Evolutionary conservation across 2,113 vertebrate genomes (phyloP), one percentile per base, ranked within the genome.

Genomic region (Bubo scandiacus): DNA sequence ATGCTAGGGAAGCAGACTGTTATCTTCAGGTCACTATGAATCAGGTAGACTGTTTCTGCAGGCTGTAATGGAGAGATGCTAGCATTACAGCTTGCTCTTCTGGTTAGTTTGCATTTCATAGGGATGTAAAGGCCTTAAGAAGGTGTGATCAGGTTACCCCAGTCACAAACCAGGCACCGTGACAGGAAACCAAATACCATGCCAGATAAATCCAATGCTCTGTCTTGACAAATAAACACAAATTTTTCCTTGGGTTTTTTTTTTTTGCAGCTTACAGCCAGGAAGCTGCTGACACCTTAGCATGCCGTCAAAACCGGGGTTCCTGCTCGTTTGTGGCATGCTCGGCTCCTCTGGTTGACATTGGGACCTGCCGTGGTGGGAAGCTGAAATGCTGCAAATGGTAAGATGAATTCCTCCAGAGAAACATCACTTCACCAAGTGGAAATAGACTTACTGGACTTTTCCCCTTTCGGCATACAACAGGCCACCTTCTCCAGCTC

Each of bases 351-450:
- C 8, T 68, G 73, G 78, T 87, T 32, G 65, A 96, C 18, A 72
- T 81, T 5, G 96, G 96, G 12, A 96, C 95, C 66, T 97, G 96
- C 89, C 94, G 77, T 0, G 58, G 1, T 40, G 95, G 89, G 87
- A 96, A 90, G 81, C 95, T 97, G 30, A 97, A 6, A 21, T 97
- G 96, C 91, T 97, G 96, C 95, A 97, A 89, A 85, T 91, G 96
- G 96, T 97, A 80, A 92, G 93, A 55, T 2, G 1, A 51, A 6
- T 18, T 47, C n/a, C 34, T 72, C 43, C 30, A 7, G 38, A 52
- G 32, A 70, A 80, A 68, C 2, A 21, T 30, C 20, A 14, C 49
- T 70, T 54, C 30, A 51, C 12, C 21, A 12, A 23, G 22, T 43
- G 7, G 6, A 34, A 47, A n/a, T 0, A 43, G 26, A 43, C 14